These are phyloP conservation scores for Eupithecia abbreviata DNA, from an alignment of 2,888 invertebrate species.

Conservation along the genomic window DNA sequence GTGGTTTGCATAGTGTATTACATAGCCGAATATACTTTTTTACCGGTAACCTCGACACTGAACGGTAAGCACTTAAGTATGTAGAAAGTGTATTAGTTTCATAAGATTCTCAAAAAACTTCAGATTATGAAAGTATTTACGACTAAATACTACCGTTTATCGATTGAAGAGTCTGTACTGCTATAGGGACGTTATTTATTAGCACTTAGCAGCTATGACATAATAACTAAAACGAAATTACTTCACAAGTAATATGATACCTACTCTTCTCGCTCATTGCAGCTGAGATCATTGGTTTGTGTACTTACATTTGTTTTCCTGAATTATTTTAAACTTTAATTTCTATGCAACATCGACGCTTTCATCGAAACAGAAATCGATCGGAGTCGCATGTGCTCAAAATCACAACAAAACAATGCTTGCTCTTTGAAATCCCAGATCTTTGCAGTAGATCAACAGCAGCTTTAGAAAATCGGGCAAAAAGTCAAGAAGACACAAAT, in stretches of 20 bases:
- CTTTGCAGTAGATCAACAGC: not conserved
- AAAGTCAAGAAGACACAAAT: not conserved
- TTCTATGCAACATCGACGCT: not conserved
- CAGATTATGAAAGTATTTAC: not conserved
- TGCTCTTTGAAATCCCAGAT: not conserved
- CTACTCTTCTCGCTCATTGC: constrained; percentile 27
- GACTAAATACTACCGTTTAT: not conserved
- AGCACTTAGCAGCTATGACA: constrained; percentile 79
- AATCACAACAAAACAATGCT: constrained; percentile 41
- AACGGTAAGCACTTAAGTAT: not conserved
- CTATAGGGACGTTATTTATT: constrained; percentile 58
- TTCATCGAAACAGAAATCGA: not conserved
- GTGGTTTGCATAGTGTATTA: not conserved
- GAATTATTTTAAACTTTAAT: constrained; percentile 2
- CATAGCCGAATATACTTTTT: not conserved
- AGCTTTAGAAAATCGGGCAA: too few relatives aligned
- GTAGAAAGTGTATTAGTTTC: not conserved
- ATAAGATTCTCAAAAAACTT: not conserved
- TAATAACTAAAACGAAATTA: constrained; percentile 74
- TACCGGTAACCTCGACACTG: not conserved
- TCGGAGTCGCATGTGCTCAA: constrained; percentile 30
- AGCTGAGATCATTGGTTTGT: constrained; percentile 12
- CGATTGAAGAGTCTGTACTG: not conserved
- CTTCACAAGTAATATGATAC: constrained; percentile 76
- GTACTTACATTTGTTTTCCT: constrained; percentile 34